These are phyloP conservation scores for Aphrophora alni DNA, from an alignment of 2,888 invertebrate species.

Conservation along the genomic window DNA sequence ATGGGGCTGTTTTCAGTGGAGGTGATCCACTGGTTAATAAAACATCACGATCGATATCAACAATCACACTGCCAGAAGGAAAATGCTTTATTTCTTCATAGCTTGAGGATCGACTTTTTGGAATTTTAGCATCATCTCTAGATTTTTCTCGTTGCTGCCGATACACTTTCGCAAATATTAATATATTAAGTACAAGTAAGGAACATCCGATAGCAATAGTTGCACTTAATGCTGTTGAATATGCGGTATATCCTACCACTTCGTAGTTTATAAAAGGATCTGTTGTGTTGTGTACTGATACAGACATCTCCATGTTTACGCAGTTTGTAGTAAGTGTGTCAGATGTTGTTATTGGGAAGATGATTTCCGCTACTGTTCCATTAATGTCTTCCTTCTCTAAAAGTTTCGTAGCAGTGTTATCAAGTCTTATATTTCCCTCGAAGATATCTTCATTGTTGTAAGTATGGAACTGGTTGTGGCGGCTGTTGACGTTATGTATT, in stretches of 20 bases:
- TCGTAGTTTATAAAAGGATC: constrained; percentile 13
- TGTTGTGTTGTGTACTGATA: constrained; percentile 42
- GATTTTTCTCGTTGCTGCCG: not conserved
- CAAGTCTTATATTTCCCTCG: constrained; percentile 85
- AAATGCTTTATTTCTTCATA: constrained; percentile 34
- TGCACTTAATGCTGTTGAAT: constrained; percentile 26
- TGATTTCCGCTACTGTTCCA: constrained; percentile 43
- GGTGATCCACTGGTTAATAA: constrained; percentile 41
- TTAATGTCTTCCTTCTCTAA: constrained; percentile 42
- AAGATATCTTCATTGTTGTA: constrained; percentile 88
- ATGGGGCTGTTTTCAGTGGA: not conserved
- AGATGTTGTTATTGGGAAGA: constrained; percentile 60
- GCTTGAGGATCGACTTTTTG: constrained; percentile 55
- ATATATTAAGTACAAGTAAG: constrained; percentile 23
- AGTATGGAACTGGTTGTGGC: constrained; percentile 87
- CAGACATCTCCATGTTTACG: constrained; percentile 63
- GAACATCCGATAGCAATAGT: constrained; percentile 35
- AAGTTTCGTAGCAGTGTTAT: constrained; percentile 57
- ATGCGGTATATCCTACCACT: constrained; percentile 26
- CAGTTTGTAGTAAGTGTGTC: constrained; percentile 74
- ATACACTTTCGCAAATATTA: constrained; percentile 34
- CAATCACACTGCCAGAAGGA: constrained; percentile 37
- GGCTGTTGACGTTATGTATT: constrained; percentile 84
- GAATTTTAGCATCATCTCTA: not conserved
- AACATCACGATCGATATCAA: constrained; percentile 61